These are phyloP conservation scores for Lasioglossum pauxillum DNA, from an alignment of 2,888 invertebrate species.

Conservation along the genomic window DNA sequence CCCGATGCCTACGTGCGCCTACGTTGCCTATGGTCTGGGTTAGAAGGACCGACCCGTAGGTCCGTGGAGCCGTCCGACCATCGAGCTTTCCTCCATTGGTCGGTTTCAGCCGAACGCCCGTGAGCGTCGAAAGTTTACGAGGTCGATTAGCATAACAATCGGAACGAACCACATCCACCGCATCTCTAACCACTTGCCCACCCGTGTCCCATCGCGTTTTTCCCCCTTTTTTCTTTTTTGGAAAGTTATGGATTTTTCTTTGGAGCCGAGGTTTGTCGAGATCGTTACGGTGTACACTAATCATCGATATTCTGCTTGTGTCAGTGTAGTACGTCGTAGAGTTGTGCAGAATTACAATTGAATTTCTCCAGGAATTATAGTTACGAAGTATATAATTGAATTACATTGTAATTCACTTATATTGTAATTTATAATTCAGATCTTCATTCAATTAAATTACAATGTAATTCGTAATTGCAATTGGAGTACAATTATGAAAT, in stretches of 20 bases:
- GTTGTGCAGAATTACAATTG: too few relatives aligned
- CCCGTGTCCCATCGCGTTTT: conserved; percentile 30
- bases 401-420: too few relatives aligned
- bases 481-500: too few relatives aligned
- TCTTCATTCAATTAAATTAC: too few relatives aligned
- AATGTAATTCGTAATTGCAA: too few relatives aligned
- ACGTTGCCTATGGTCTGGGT: conserved; percentile 43
- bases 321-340: not conserved
- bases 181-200: conserved; percentile 42
- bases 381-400: too few relatives aligned
- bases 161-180: conserved; percentile 27
- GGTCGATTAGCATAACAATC: conserved; percentile 58
- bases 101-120: conserved; percentile 28
- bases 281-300: not conserved
- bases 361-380: too few relatives aligned
- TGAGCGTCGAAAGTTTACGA: conserved; percentile 53
- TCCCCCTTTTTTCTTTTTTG: not conserved
- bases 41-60: conserved; percentile 8
- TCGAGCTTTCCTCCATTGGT: conserved; percentile 23
- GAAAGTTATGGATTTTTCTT: not conserved
- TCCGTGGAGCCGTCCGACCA: not conserved
- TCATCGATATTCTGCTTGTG: not conserved
- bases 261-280: not conserved
- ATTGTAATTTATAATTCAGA: too few relatives aligned
- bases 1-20: conserved; percentile 24